phyloP scores from a whole-genome alignment of 2,113 vertebrate genomes.

The Cygnus atratus region DNA sequence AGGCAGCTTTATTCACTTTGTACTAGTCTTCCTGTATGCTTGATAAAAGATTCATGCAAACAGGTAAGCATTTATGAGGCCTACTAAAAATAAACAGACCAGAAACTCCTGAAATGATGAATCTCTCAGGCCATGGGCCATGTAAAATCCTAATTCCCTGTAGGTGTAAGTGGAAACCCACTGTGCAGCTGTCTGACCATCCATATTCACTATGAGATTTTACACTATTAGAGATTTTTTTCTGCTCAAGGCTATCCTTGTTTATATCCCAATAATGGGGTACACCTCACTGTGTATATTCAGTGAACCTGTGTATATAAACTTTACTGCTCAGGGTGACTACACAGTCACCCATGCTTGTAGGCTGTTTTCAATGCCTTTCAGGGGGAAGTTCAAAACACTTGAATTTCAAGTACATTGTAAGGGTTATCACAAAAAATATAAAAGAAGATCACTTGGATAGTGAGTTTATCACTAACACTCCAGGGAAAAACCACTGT shows the following conservation, averaged over 20 bases:
- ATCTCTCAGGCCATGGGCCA: background rate
- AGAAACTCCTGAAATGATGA: background rate
- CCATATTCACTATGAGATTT: background rate
- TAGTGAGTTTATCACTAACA: background rate
- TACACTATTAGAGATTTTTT: background rate
- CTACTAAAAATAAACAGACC: background rate
- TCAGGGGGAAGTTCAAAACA: background rate
- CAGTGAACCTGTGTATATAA: background rate
- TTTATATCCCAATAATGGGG: background rate
- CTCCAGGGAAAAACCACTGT: background rate
- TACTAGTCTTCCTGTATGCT: background rate
- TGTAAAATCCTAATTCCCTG: background rate
- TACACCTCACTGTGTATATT: background rate
- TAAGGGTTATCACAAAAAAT: background rate
- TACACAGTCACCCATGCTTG: background rate
- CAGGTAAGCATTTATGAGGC: background rate
- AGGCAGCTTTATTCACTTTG: background rate
- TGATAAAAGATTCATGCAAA: background rate
- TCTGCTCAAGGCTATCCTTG: background rate
- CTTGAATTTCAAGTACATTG: background rate
- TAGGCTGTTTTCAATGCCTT: background rate
- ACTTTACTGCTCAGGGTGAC: background rate
- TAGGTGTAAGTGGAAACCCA: background rate
- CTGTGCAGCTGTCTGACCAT: background rate
- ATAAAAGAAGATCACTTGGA: background rate